These are phyloP conservation scores for Marmota monax DNA, from an alignment of 2,113 vertebrate species.

Conservation along the genomic window DNA sequence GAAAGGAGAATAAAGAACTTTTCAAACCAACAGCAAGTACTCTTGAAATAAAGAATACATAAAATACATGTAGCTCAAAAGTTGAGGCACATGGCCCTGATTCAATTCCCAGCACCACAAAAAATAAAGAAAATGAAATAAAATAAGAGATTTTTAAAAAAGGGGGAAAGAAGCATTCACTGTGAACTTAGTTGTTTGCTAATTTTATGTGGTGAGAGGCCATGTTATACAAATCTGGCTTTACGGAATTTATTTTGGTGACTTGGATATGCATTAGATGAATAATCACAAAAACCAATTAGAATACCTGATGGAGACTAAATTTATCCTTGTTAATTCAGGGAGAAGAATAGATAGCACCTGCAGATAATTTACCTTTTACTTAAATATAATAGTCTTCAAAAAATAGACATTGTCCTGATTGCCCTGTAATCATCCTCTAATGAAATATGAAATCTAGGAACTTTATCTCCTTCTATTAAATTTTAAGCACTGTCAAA, in stretches of 20 bases:
- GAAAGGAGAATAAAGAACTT: not conserved
- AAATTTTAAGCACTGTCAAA: slow-evolving; percentile 30
- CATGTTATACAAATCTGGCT: not conserved
- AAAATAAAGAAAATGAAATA: not conserved
- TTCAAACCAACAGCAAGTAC: not conserved
- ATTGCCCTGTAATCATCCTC: not conserved
- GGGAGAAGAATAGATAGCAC: not conserved
- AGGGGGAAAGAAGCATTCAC: not conserved
- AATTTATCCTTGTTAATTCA: slow-evolving; percentile 45
- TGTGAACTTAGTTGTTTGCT: slow-evolving; percentile 22
- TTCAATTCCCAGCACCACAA: not conserved
- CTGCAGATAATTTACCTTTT: not conserved
- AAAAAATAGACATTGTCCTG: slow-evolving; percentile 1
- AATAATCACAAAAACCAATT: slow-evolving; percentile 22
- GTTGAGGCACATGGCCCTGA: not conserved
- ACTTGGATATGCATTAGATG: not conserved
- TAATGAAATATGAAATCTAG: slow-evolving; percentile 57
- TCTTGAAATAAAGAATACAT: slow-evolving; percentile 41
- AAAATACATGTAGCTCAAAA: not conserved
- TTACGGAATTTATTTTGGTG: not conserved
- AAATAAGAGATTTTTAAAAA: not conserved
- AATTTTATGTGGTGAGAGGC: not conserved
- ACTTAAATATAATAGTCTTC: slow-evolving; percentile 12
- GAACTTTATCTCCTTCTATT: slow-evolving; percentile 47
- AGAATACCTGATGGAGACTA: not conserved